phyloP scores from a whole-genome alignment of 92 coral and sea anemone genomes.

The Epizoanthus illoricatus region DNA sequence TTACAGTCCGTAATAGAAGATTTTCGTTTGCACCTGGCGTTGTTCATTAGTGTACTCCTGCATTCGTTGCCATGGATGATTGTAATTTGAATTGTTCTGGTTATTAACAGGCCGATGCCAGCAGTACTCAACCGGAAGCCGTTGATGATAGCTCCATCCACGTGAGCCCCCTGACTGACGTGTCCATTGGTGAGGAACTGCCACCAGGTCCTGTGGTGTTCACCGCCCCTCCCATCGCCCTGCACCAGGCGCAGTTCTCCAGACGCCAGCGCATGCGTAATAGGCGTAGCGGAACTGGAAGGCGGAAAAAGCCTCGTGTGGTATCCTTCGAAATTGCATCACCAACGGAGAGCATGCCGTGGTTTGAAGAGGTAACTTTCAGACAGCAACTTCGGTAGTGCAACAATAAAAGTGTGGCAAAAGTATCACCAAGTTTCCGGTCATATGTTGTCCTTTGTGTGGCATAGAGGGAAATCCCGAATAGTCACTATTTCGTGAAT shows the following conservation, averaged over 20 bases:
- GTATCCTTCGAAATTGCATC: constrained; percentile 65
- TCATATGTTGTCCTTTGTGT: no score
- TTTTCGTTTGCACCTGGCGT: no score
- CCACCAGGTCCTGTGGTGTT: constrained; percentile 46
- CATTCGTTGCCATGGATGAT: neutral
- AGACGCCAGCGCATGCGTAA: constrained; percentile 56
- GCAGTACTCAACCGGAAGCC: constrained; percentile 1
- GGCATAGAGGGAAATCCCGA: no score
- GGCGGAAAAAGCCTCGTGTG: constrained; percentile 67
- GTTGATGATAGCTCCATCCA: neutral
- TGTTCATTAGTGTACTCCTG: neutral
- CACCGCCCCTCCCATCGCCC: constrained; percentile 48
- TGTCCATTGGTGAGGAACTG: constrained; percentile 28
- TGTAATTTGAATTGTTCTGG: neutral
- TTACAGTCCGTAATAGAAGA: no score
- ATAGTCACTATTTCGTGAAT: no score
- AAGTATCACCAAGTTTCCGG: no score
- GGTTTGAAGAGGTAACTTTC: constrained; percentile 78
- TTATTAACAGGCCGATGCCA: constrained; percentile 1
- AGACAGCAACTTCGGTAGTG: no score
- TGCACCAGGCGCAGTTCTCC: constrained; percentile 46
- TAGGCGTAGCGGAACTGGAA: constrained; percentile 50
- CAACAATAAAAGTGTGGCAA: no score
- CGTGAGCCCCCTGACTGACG: constrained; percentile 5
- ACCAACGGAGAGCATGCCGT: constrained; percentile 88